phyloP scores from a whole-genome alignment of 1,140 invertebrate species.

The Pachypeltis micranthus region DNA sequence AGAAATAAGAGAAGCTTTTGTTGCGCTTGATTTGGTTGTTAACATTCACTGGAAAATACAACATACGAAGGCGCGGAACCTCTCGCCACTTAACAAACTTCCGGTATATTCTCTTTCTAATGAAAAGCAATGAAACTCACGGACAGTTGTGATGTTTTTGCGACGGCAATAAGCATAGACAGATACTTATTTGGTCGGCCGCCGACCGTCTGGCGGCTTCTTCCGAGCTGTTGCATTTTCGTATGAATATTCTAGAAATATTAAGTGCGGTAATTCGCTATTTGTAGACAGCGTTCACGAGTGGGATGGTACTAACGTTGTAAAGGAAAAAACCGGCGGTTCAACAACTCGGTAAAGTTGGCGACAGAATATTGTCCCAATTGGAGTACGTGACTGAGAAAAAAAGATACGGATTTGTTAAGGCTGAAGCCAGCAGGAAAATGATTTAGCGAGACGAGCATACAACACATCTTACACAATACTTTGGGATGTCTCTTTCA shows the following conservation, averaged over 20 bases:
- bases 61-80: no score
- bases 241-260: conserved; percentile 3
- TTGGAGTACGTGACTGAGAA: conserved; percentile 2
- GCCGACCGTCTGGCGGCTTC: no score
- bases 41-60: no score
- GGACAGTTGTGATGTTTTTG: no score
- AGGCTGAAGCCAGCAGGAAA: conserved; percentile 3
- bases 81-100: no score
- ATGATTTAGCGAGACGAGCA: conserved; percentile 1
- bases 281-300: not conserved
- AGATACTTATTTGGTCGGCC: no score
- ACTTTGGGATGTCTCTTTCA: not conserved
- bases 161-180: no score
- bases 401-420: conserved; percentile 6
- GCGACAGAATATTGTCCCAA: not conserved
- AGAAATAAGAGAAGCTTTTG: no score
- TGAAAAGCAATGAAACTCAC: no score
- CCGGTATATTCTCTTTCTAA: no score
- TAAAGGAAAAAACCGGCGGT: not conserved
- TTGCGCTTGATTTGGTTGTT: no score
- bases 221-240: no score
- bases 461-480: conserved; percentile 6
- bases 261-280: not conserved
- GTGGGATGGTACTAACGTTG: not conserved
- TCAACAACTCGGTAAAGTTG: conserved; percentile 6